phyloP scores from a whole-genome alignment of 2,113 vertebrate species.

The Raja brachyura region DNA sequence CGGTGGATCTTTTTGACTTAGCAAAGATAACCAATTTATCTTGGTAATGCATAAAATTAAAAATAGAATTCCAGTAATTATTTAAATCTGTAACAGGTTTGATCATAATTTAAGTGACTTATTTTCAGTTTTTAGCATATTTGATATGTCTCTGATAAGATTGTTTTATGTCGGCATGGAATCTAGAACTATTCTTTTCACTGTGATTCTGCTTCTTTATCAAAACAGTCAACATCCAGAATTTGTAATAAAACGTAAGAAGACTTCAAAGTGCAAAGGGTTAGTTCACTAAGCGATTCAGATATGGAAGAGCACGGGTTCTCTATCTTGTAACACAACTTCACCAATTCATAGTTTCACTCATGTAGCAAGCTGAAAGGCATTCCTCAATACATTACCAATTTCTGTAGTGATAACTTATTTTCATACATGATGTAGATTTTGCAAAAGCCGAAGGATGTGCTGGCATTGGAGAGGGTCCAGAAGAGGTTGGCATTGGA shows the following conservation, averaged over 20 bases:
- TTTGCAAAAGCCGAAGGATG: not conserved
- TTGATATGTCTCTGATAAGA: not conserved
- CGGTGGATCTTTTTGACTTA: not conserved
- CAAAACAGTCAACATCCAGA: not conserved
- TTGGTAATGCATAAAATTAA: not conserved
- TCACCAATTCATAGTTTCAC: not conserved
- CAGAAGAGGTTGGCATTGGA: too few species aligned
- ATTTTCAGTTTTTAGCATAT: not conserved
- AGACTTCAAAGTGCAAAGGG: not conserved
- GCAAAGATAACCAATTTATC: not conserved
- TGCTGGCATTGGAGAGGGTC: too few species aligned
- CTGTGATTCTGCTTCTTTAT: not conserved
- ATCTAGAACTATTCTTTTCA: not conserved
- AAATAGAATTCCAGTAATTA: constrained; percentile 3
- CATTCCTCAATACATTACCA: not conserved
- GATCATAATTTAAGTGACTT: not conserved
- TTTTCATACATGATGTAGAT: not conserved
- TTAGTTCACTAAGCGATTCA: not conserved
- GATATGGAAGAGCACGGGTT: not conserved
- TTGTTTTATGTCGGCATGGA: not conserved
- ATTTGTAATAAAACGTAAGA: not conserved
- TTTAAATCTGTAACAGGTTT: not conserved
- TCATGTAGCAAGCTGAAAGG: not conserved
- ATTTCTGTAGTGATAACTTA: not conserved
- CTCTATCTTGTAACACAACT: not conserved